These are phyloP conservation scores for Chloropsis cyanopogon DNA, from an alignment of 2,113 vertebrate species.

Conservation along the genomic window DNA sequence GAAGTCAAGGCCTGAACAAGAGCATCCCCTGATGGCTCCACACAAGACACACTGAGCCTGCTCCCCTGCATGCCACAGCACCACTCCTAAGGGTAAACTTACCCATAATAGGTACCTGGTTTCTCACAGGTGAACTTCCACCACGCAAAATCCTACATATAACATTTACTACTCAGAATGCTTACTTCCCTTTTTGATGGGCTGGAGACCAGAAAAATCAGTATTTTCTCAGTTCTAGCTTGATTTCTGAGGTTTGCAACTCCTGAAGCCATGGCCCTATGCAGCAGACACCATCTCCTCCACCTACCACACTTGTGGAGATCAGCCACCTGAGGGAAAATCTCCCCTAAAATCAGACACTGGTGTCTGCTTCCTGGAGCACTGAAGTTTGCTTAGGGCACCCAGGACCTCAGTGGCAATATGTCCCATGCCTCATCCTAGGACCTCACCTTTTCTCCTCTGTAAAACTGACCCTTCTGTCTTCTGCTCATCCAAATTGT, in stretches of 20 bases:
- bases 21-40: fast-evolving
- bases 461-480: not conserved
- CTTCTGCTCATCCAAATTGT: not conserved
- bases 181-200: not conserved
- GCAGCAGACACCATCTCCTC: not conserved
- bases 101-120: not conserved
- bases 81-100: not conserved
- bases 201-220: not conserved
- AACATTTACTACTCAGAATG: not conserved
- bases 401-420: not conserved
- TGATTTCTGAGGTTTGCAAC: not conserved
- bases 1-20: not conserved
- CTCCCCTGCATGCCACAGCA: not conserved
- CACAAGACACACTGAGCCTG: not conserved
- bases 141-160: not conserved
- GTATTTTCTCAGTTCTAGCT: not conserved
- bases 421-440: too few species aligned
- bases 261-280: not conserved
- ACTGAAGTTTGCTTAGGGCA: not conserved
- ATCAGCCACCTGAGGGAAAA: not conserved
- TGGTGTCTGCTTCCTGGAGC: not conserved
- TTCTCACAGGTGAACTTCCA: not conserved
- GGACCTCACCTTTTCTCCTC: not conserved
- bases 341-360: not conserved
- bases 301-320: not conserved